Percentiles rank a stretch among this genome's conserved stretches.
Conservation (phyloP, 1,140 invertebrate genomes). For the Dreissena polymorpha region DNA sequence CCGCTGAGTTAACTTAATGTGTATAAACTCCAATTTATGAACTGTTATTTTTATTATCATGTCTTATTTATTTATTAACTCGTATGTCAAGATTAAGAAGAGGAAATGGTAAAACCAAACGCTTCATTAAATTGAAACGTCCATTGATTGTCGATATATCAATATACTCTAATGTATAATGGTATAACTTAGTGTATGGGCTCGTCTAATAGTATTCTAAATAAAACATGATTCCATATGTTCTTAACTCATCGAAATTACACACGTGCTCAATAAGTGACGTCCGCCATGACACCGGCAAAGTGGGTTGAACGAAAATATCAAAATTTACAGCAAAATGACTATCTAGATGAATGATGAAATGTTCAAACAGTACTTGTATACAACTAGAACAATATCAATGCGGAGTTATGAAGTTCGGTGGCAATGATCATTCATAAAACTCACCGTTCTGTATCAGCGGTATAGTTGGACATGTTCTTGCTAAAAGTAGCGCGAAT, state of each 20-base stretch:
- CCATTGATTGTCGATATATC: too few species aligned
- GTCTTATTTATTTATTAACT: too few species aligned
- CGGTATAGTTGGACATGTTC: slow-evolving; percentile 76
- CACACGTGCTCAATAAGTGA: slow-evolving; percentile 57
- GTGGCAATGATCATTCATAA: slow-evolving; percentile 31
- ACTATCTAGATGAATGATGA: not conserved
- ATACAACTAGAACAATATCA: not conserved
- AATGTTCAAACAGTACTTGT: not conserved
- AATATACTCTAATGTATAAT: too few species aligned
- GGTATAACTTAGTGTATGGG: too few species aligned
- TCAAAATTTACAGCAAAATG: not conserved
- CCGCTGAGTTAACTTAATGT: too few species aligned
- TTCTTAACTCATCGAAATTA: slow-evolving; percentile 1
- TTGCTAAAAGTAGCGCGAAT: slow-evolving; percentile 68
- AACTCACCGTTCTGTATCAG: slow-evolving; percentile 72
- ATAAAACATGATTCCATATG: slow-evolving; percentile 31
- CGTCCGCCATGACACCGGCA: slow-evolving; percentile 66
- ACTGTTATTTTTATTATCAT: too few species aligned
- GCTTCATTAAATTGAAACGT: too few species aligned
- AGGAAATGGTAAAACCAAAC: too few species aligned
- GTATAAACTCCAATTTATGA: too few species aligned
- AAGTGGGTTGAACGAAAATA: not conserved
- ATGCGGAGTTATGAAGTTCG: not conserved
- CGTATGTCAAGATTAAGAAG: too few species aligned
- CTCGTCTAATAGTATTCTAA: too few species aligned